phyloP scores from a whole-genome alignment of 2,797 vertebrate species.

The Martes flavigula region DNA sequence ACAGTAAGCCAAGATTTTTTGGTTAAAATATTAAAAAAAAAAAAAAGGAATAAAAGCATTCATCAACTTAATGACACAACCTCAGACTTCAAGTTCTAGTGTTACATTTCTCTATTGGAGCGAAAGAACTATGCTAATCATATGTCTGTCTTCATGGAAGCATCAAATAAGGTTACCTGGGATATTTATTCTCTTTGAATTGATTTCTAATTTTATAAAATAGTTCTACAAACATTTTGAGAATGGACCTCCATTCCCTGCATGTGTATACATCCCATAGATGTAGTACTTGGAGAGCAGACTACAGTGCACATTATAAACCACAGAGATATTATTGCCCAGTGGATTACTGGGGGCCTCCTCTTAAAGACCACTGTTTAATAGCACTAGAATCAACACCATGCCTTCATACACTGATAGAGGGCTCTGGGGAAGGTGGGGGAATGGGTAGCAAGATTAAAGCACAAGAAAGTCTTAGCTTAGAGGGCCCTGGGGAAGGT shows the following conservation, averaged over 20 bases:
- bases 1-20: neutral
- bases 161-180: neutral
- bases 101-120: neutral
- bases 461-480: too few species aligned
- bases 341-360: neutral
- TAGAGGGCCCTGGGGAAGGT: neutral
- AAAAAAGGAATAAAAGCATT: neutral
- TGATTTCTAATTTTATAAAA: neutral
- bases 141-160: neutral
- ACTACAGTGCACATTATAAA: neutral
- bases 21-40: constrained; percentile 5
- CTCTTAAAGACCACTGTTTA: neutral
- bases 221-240: neutral
- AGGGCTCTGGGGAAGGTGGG: neutral
- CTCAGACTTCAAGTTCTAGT: neutral
- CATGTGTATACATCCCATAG: neutral
- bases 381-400: neutral
- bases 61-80: neutral
- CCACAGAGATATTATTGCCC: neutral
- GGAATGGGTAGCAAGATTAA: neutral
- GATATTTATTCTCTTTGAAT: neutral
- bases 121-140: neutral
- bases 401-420: neutral
- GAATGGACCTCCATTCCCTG: neutral
- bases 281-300: neutral